phyloP scores from a whole-genome alignment of 1,140 invertebrate genomes.

The Oreohelix idahoensis region DNA sequence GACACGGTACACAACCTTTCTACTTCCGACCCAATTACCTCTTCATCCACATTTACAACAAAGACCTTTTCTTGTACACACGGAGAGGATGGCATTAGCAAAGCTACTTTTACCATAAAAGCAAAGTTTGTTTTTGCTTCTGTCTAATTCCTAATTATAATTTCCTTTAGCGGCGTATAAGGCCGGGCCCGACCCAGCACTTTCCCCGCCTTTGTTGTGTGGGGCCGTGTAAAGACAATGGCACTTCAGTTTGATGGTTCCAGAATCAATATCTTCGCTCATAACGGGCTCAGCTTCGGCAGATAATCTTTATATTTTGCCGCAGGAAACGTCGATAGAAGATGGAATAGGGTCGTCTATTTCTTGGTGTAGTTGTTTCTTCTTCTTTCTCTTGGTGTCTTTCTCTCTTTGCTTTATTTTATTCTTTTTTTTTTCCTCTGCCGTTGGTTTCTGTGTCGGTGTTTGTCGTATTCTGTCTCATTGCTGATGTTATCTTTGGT shows the following conservation, averaged over 20 bases:
- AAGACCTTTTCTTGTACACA: not conserved
- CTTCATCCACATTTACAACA: not conserved
- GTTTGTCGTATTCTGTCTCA: not conserved
- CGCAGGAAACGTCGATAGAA: not conserved
- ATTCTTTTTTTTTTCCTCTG: not conserved
- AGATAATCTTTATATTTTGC: not conserved
- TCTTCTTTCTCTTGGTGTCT: not conserved
- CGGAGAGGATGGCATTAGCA: not conserved
- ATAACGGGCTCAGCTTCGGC: not conserved
- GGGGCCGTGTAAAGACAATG: not conserved
- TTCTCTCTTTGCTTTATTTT: not conserved
- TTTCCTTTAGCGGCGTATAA: slow-evolving; percentile 4
- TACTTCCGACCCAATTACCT: not conserved
- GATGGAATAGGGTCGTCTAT: not conserved
- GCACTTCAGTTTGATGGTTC: not conserved
- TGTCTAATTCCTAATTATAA: not conserved
- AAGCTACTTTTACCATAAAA: not conserved
- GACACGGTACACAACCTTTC: not conserved
- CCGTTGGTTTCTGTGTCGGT: not conserved
- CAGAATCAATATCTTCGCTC: not conserved
- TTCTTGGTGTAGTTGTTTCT: not conserved
- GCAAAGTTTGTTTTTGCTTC: not conserved
- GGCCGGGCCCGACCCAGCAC: not conserved
- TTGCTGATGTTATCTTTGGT: not conserved
- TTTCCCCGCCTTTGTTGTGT: not conserved